Evolutionary conservation across 2,888 invertebrate species (phyloP).

Genomic region (Conomelus anceps): DNA sequence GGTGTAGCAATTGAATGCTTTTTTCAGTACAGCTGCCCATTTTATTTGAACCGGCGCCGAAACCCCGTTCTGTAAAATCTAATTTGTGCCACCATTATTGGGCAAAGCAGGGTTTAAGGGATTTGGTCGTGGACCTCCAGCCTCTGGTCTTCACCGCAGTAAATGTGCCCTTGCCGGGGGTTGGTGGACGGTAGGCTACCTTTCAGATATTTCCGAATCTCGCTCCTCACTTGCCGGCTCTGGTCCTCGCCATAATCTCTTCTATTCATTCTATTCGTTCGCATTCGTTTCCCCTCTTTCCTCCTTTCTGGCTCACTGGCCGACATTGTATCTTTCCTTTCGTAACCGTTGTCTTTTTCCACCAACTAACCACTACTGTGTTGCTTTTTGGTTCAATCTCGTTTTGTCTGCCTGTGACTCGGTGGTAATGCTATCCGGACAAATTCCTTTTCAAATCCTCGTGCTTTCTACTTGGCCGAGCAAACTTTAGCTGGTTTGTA

Average conservation of each 20-base stretch:
- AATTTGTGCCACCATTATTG: not conserved
- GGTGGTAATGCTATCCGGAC: not conserved
- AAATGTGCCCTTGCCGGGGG: no score
- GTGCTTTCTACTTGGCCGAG: not conserved
- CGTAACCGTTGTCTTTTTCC: not conserved
- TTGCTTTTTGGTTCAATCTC: not conserved
- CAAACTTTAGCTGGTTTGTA: not conserved
- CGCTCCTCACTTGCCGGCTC: no score
- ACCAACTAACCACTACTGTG: not conserved
- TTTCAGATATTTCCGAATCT: not conserved
- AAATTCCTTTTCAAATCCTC: not conserved
- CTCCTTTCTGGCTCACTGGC: not conserved
- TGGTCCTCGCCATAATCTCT: not conserved
- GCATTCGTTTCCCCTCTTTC: not conserved
- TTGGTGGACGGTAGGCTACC: no score
- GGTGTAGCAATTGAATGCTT: not conserved
- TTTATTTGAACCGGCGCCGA: not conserved
- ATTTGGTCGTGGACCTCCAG: not conserved
- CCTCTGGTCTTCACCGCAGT: not conserved
- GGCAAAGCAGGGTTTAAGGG: not conserved
- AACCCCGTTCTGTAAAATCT: not conserved
- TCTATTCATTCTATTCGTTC: not conserved
- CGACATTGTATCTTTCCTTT: not conserved
- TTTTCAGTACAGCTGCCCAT: not conserved
- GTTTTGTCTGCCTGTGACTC: not conserved